Evolutionary conservation across 2,888 invertebrate species (phyloP), one percentile per base, ranked within the genome.

Genomic region (Phalera bucephala): DNA sequence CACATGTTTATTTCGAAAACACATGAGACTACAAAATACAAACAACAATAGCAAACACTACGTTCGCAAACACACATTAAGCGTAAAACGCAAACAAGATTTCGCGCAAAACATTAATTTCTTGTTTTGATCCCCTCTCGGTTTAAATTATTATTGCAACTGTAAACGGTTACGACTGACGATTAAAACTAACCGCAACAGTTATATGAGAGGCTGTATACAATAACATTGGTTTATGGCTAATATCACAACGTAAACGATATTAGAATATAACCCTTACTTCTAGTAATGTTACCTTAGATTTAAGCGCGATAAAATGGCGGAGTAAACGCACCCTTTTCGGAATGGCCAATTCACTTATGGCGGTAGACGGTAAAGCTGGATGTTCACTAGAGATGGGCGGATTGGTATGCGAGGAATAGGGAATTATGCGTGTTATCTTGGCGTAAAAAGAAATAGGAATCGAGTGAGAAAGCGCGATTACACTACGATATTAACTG

Each of bases 81-180:
- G 72, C 53, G 64, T 64, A 56, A 75, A 78, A 61, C 51, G 64
- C 70, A 61, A 71, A 74, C 69, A 64, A 68, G 62, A 58, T 62
- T 63, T 60, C 46, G 46, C 55, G 53, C 58, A 40, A 50, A 58
- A 58, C 74, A 73, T 74, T 80, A 75, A 80, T 80, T 70, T 69
- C 67, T 51, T 73, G 73, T 81, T 80, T 72, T 76, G 78, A 77
- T 77, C 76, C 76, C 59, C 64, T 70, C 61, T 59, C 56, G 56
- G 57, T 58, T 64, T 66, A 73, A 86, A 87, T 86, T 84, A 85
- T 82, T 86, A 85, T 87, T 81, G 76, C 80, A 65, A 73, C 74
- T 78, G 78, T 86, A 80, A 85, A 88, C 72, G 71, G 81, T 88
- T 87, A 89, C 61, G 81, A 76, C 70, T 50, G 52, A 61, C 72